Evolutionary conservation across 1,140 invertebrate species (phyloP).

Genomic region (Magallana ariakensis): DNA sequence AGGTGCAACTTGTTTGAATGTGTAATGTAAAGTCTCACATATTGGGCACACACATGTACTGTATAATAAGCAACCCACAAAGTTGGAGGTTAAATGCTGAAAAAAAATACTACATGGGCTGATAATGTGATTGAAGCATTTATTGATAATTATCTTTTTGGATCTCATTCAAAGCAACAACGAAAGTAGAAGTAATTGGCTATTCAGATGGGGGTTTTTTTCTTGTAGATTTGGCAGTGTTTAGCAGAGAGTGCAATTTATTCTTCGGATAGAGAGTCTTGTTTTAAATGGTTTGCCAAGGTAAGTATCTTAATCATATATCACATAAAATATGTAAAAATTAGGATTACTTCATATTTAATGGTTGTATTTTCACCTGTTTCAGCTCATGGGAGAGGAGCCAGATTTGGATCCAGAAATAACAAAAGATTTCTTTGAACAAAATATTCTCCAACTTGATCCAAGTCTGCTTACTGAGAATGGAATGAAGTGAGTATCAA

Average conservation of each 20-base stretch:
- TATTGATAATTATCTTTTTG: too few species aligned
- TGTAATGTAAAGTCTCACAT: too few species aligned
- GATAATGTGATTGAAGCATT: too few species aligned
- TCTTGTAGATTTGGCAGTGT: slow-evolving; percentile 92
- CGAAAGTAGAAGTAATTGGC: not conserved
- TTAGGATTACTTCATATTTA: not conserved
- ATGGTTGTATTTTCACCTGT: slow-evolving; percentile 11
- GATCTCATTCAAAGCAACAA: too few species aligned
- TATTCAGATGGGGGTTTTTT: not conserved
- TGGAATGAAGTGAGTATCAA: slow-evolving; percentile 90
- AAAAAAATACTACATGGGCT: too few species aligned
- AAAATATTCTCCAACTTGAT: slow-evolving; percentile 95
- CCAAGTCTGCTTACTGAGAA: slow-evolving; percentile 95
- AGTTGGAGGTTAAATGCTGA: too few species aligned
- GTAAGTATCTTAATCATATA: slow-evolving; percentile 63
- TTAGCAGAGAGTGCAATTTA: slow-evolving; percentile 96
- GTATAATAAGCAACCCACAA: too few species aligned
- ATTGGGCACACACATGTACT: too few species aligned
- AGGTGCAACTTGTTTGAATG: too few species aligned
- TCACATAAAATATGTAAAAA: not conserved
- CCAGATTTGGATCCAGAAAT: slow-evolving; percentile 98
- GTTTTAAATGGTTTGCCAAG: slow-evolving; percentile 99
- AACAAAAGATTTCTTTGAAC: slow-evolving; percentile 97
- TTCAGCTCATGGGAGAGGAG: slow-evolving; percentile 94
- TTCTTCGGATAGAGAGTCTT: slow-evolving; percentile 94